Evolutionary conservation across 2,888 invertebrate genomes (phyloP), one percentile per base, ranked within the genome.

Genomic region (Lasiommata megera): DNA sequence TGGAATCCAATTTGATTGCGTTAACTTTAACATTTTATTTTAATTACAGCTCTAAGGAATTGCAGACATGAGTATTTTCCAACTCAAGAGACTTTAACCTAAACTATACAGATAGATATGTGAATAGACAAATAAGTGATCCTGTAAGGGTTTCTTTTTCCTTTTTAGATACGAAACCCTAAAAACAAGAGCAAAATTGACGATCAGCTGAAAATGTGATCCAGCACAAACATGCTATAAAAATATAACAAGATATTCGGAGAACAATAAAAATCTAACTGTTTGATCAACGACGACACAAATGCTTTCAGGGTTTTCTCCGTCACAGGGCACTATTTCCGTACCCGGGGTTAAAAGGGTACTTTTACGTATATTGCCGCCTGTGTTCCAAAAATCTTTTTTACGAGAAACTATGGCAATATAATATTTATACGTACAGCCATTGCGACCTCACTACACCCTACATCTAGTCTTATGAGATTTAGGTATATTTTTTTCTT

Each of bases 381-480:
- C 14, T 51, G 28, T 51, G 51, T 28, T 16, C 28, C 28, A 38
- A 16, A 51, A 51, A 51, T 29, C 16, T 38, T 11, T 51, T 36
- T 28, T n/a, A 14, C 38, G 28, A 23, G 5, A 36, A 23, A 38
- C 16, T 28, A 38, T 40, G 2, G 50, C 9, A 14, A 29, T 40
- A 38, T 28, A 51, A 29, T 51, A 40, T 51, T 40, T 38, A 40
- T 50, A 28, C 3, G 28, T 44, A 44, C 44, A 50, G 38, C 38
- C 23, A 44, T 9, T 50, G 28, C 12, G 37, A 16, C 29, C 38
- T 14, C 16, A 48, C 9, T 36, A 9, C 17, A 17, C 1, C 3
- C 18, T 18, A 6, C 9, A 23, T 23, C 5, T n/a, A n/a, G n/a
- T n/a, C n/a, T n/a, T n/a, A n/a, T n/a, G n/a, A n/a, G n/a, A n/a